Evolutionary conservation across 1,140 invertebrate species (phyloP).

Genomic region (Heliothis virescens): DNA sequence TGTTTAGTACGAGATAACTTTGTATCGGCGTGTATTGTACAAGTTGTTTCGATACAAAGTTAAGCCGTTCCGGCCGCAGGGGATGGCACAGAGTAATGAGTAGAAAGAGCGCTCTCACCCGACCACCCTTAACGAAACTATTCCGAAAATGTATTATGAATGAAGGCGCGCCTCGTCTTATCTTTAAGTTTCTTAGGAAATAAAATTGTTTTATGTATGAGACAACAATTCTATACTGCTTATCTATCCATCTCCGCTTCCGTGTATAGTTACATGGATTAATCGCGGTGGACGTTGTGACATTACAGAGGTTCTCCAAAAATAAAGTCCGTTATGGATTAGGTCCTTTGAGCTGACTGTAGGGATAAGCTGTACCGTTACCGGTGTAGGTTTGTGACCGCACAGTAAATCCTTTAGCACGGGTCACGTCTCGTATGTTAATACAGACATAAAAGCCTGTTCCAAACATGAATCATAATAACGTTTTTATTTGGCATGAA

Average conservation of each 20-base stretch:
- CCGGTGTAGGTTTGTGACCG: not conserved
- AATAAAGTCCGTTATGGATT: too few species aligned
- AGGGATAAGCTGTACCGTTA: not conserved
- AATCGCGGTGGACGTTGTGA: too few species aligned
- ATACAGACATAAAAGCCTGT: not conserved
- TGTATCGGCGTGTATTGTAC: constrained; percentile 33
- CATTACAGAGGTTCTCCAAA: too few species aligned
- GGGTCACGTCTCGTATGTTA: not conserved
- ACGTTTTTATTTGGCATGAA: constrained; percentile 13
- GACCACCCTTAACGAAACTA: constrained; percentile 5
- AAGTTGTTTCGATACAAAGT: constrained; percentile 40
- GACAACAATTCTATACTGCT: not conserved
- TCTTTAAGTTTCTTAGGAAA: constrained; percentile 5
- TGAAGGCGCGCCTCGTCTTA: not conserved
- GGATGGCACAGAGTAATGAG: constrained; percentile 16
- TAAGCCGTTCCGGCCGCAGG: constrained; percentile 13
- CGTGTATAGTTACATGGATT: too few species aligned
- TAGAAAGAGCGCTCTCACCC: not conserved
- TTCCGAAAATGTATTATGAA: constrained; percentile 16
- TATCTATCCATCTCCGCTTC: not conserved
- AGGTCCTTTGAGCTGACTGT: too few species aligned
- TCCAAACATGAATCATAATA: constrained; percentile 15
- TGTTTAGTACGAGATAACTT: constrained; percentile 42
- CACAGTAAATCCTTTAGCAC: not conserved
- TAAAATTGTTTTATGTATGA: constrained; percentile 4